Evolutionary conservation across 2,797 vertebrate genomes (phyloP).

Genomic region (Glossophaga mutica): DNA sequence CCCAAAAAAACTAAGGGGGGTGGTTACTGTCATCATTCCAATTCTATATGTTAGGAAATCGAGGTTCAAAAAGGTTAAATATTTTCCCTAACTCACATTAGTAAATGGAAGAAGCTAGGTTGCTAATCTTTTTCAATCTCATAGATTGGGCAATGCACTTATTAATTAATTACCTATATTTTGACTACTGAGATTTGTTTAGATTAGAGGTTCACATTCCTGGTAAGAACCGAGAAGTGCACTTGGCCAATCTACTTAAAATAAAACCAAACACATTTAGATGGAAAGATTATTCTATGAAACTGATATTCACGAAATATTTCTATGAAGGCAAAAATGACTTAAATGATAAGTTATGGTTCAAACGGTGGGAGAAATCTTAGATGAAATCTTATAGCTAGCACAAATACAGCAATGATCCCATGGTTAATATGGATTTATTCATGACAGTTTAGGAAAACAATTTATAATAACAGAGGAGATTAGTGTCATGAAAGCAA

Average conservation of each 20-base stretch:
- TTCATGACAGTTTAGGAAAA: neutral
- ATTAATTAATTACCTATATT: neutral
- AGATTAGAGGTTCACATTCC: neutral
- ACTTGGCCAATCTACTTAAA: neutral
- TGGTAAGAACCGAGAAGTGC: neutral
- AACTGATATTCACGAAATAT: neutral
- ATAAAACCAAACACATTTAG: neutral
- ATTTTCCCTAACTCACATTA: slow-evolving; percentile 51
- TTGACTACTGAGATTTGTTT: neutral
- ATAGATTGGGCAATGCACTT: neutral
- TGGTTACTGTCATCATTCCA: neutral
- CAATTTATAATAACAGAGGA: neutral
- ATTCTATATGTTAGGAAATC: neutral
- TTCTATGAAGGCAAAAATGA: neutral
- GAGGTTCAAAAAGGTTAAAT: neutral
- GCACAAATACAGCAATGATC: neutral
- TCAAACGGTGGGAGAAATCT: neutral
- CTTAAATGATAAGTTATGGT: neutral
- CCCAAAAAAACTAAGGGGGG: neutral
- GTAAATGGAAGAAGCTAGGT: slow-evolving; percentile 55
- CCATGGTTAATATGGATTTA: neutral
- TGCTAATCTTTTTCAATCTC: neutral
- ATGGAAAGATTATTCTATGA: neutral
- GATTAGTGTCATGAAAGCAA: neutral
- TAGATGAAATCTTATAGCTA: neutral